These are phyloP conservation scores for Yponomeuta plumbellus DNA, from an alignment of 2,888 invertebrate species.

Conservation along the genomic window DNA sequence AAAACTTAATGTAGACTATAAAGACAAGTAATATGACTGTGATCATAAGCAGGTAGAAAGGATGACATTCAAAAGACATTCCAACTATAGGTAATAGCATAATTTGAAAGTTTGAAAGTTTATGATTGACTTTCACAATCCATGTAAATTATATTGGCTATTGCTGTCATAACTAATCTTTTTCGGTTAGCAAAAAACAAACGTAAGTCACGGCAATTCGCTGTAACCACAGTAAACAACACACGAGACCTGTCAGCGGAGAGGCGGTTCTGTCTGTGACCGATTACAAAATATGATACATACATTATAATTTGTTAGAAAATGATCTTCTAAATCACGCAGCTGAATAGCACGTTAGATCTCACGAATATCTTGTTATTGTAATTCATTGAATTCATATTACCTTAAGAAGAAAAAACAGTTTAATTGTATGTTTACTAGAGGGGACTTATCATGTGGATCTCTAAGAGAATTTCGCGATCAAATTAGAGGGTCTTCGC, in stretches of 20 bases:
- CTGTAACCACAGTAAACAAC: neutral
- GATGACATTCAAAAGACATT: neutral
- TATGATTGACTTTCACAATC: neutral
- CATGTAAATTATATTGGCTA: conserved; percentile 5
- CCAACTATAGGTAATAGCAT: neutral
- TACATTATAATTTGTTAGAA: conserved; percentile 53
- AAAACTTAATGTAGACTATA: neutral
- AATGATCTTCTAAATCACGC: conserved; percentile 61
- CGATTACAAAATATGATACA: conserved; percentile 25
- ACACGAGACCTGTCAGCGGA: conserved; percentile 9
- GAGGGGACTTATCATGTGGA: neutral
- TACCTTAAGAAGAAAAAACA: neutral
- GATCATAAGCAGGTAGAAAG: neutral
- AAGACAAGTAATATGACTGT: neutral
- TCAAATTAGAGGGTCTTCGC: neutral
- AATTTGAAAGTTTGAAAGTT: neutral
- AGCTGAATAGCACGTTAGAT: conserved; percentile 57
- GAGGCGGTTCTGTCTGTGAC: neutral
- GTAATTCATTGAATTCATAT: conserved; percentile 44
- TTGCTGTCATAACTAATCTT: neutral
- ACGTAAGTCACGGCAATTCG: conserved; percentile 1
- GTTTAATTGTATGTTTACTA: conserved; percentile 2
- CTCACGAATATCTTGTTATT: conserved; percentile 49
- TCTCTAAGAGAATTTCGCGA: conserved; percentile 2
- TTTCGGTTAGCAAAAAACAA: neutral